Evolutionary conservation across 2,113 vertebrate species (phyloP).

Genomic region (Kobus ellipsiprymnus): DNA sequence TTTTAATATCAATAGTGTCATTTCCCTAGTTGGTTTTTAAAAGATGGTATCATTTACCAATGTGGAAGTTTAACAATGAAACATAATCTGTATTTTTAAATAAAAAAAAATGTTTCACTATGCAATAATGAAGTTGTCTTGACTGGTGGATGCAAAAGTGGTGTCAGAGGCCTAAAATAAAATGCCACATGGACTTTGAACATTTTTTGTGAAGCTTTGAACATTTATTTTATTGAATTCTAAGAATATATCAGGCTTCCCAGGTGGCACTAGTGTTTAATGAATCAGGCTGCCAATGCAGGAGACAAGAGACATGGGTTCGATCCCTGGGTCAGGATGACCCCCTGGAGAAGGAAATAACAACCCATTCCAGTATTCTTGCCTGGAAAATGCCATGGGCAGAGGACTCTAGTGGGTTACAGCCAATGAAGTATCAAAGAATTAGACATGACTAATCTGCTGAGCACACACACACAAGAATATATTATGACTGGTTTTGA

Average conservation of each 20-base stretch:
- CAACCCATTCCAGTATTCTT: background rate
- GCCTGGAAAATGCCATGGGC: background rate
- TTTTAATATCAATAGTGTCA: background rate
- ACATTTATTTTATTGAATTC: background rate
- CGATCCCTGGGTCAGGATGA: background rate
- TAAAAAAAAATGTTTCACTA: background rate
- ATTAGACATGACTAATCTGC: background rate
- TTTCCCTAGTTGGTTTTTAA: background rate
- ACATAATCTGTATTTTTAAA: background rate
- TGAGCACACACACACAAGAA: background rate
- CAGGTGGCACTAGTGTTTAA: background rate
- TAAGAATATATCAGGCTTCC: background rate
- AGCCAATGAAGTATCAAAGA: background rate
- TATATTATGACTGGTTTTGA: constrained; percentile 36
- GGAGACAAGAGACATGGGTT: background rate
- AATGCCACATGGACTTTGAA: background rate
- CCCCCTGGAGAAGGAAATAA: background rate
- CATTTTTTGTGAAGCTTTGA: background rate
- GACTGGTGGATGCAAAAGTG: background rate
- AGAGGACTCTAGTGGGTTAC: background rate
- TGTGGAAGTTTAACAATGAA: background rate
- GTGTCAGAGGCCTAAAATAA: background rate
- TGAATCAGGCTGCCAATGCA: background rate
- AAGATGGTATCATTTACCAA: background rate
- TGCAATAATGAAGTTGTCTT: background rate